Percentiles rank a stretch among this genome's conserved stretches.
phyloP scores from a whole-genome alignment of 2,113 vertebrate genomes.

The Leptosomus discolor region DNA sequence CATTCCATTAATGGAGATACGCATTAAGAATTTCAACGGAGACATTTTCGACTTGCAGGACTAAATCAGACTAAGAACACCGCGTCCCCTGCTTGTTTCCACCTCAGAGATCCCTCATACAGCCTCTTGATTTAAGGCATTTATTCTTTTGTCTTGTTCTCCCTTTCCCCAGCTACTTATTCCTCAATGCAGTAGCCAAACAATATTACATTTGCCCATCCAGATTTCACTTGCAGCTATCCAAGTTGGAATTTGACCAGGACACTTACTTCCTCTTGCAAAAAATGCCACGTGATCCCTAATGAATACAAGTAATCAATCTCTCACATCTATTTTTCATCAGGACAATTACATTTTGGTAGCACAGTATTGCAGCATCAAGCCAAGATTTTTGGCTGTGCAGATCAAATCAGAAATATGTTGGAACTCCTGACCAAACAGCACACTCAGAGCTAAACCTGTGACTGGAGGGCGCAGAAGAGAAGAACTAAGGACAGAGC shows the following conservation, averaged over 20 bases:
- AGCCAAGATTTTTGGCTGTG: not conserved
- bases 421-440: not conserved
- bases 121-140: not conserved
- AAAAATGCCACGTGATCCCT: not conserved
- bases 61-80: not conserved
- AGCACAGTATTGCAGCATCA: not conserved
- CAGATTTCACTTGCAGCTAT: not conserved
- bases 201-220: not conserved
- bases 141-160: not conserved
- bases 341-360: not conserved
- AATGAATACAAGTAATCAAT: not conserved
- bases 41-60: not conserved
- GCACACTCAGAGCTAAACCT: not conserved
- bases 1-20: not conserved
- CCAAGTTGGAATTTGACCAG: slow-evolving; percentile 28
- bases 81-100: not conserved
- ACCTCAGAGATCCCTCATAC: not conserved
- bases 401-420: not conserved
- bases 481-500: not conserved
- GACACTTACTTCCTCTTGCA: slow-evolving; percentile 11
- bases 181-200: not conserved
- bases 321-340: not conserved
- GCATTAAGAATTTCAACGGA: not conserved
- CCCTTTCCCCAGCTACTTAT: not conserved
- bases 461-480: not conserved